These are phyloP conservation scores for Brachyhypopomus gauderio DNA, from an alignment of 2,113 vertebrate species.

Conservation along the genomic window DNA sequence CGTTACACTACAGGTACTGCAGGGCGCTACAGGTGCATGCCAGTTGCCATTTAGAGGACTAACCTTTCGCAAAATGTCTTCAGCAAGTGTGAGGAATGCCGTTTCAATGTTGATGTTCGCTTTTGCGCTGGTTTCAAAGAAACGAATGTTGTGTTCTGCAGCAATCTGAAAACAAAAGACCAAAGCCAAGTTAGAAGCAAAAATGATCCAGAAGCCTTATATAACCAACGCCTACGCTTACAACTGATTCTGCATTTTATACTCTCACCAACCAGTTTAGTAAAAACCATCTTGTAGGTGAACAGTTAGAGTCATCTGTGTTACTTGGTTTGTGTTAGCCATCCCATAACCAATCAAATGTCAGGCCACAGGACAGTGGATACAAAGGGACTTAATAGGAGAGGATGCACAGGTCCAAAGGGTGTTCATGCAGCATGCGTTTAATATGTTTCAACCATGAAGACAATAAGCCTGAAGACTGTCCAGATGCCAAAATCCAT, in stretches of 20 bases:
- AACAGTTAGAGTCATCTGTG: too few relatives aligned
- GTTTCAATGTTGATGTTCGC: conserved; percentile 99
- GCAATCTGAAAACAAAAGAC: conserved; percentile 82
- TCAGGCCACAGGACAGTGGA: too few relatives aligned
- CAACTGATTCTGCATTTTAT: not conserved
- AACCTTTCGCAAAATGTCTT: conserved; percentile 99
- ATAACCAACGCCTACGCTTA: not conserved
- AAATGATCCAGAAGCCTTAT: not conserved
- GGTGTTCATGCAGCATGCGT: too few relatives aligned
- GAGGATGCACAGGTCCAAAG: too few relatives aligned
- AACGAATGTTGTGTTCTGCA: conserved; percentile 96
- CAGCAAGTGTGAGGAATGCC: conserved; percentile 99
- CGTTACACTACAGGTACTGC: not conserved
- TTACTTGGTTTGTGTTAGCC: too few relatives aligned
- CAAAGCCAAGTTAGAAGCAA: not conserved
- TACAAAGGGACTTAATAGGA: too few relatives aligned
- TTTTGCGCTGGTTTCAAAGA: conserved; percentile 99
- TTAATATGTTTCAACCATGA: too few relatives aligned
- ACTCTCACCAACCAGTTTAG: too few relatives aligned
- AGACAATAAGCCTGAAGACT: too few relatives aligned
- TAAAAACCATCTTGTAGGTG: too few relatives aligned
- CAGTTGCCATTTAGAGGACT: not conserved
- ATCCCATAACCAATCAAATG: too few relatives aligned
- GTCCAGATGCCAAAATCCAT: too few relatives aligned
- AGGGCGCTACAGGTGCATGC: not conserved